phyloP scores from a whole-genome alignment of 2,113 vertebrate species.

The Anseranas semipalmata region DNA sequence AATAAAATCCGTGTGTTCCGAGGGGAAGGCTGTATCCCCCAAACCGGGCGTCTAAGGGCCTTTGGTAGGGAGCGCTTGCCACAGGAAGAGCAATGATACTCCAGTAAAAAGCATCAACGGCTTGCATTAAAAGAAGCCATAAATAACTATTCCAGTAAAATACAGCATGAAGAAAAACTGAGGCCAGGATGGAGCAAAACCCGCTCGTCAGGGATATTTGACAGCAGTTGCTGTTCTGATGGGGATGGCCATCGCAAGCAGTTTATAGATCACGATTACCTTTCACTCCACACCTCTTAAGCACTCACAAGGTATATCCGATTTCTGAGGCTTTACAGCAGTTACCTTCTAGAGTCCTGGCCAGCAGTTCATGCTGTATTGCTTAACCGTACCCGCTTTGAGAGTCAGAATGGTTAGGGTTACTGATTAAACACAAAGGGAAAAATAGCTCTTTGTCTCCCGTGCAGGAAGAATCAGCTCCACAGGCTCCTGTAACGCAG shows the following conservation, averaged over 20 bases:
- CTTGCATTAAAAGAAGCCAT: fast-evolving
- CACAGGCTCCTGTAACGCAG: fast-evolving
- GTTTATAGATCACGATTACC: background rate
- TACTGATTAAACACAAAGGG: background rate
- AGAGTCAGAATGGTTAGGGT: background rate
- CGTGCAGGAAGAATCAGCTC: background rate
- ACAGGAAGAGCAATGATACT: background rate
- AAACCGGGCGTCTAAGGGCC: too few species aligned
- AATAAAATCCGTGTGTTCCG: background rate
- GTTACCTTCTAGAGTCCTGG: background rate
- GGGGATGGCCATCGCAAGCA: background rate
- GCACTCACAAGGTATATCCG: fast-evolving
- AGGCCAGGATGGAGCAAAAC: fast-evolving
- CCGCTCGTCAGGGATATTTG: background rate
- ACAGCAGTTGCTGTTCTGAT: background rate
- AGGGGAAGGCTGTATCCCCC: too few species aligned
- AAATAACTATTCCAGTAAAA: fast-evolving
- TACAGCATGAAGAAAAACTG: fast-evolving
- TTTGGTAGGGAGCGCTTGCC: background rate
- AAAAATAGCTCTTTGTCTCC: background rate
- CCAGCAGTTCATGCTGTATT: fast-evolving
- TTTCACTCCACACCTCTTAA: fast-evolving
- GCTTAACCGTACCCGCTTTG: fast-evolving
- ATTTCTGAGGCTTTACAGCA: fast-evolving
- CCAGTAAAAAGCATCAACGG: fast-evolving